Conservation (phyloP, 2,797 vertebrate genomes). For the Phyllotis vaccarum region DNA sequence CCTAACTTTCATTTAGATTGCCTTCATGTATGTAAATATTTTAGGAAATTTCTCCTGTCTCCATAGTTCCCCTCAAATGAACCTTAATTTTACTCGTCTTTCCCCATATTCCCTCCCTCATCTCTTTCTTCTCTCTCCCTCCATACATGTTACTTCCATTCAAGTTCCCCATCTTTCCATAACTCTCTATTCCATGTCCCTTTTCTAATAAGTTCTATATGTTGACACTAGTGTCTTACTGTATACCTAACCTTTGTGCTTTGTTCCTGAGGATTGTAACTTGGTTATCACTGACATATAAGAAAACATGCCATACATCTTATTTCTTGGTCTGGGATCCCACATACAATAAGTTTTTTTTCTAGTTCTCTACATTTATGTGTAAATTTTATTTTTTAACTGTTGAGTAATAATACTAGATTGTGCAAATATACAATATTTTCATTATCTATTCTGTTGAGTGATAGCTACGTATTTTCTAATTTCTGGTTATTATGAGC, state of each 20-base stretch:
- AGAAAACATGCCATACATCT: too few relatives aligned
- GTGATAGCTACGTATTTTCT: not conserved
- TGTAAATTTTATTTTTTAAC: not conserved
- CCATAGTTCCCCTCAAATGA: not conserved
- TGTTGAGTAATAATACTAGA: not conserved
- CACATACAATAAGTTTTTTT: not conserved
- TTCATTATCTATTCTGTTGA: not conserved
- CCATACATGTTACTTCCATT: not conserved
- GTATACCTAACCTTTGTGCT: not conserved
- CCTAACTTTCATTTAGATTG: not conserved
- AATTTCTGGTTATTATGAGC: not conserved
- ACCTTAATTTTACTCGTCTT: not conserved
- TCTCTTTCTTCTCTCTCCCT: not conserved
- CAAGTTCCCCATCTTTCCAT: not conserved
- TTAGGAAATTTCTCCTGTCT: not conserved
- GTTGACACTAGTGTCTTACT: not conserved
- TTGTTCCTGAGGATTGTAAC: not conserved
- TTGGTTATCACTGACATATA: not conserved
- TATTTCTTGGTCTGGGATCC: not conserved
- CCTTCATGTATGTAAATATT: not conserved
- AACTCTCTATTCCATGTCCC: not conserved
- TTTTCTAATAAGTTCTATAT: not conserved
- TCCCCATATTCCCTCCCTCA: too few relatives aligned
- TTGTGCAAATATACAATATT: not conserved
- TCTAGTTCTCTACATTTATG: not conserved